Evolutionary conservation across 2,113 vertebrate genomes (phyloP).

Genomic region (Pao palembangensis): DNA sequence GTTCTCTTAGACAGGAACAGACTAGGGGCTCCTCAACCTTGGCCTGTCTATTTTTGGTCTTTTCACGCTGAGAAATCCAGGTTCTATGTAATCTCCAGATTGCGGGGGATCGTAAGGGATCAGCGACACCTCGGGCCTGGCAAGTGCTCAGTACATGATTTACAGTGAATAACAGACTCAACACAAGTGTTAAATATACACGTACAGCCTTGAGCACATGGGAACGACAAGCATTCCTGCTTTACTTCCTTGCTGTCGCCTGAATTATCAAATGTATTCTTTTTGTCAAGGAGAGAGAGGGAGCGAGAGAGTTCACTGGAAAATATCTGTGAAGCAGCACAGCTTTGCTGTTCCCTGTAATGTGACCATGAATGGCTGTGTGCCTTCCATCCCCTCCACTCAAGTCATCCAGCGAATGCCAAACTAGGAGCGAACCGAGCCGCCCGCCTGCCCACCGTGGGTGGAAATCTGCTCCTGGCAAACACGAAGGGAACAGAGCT

Average conservation of each 20-base stretch:
- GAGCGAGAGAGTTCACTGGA: constrained; percentile 8
- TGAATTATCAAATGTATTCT: constrained; percentile 26
- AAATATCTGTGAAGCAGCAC: constrained; percentile 33
- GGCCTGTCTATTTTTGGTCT: neutral
- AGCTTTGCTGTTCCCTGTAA: constrained; percentile 40
- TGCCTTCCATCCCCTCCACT: constrained; percentile 51
- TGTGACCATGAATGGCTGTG: constrained; percentile 67
- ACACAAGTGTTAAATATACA: neutral
- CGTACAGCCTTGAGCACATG: constrained; percentile 1
- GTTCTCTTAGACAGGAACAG: too few relatives aligned
- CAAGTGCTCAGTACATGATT: neutral
- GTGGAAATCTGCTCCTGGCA: constrained; percentile 74
- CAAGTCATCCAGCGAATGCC: constrained; percentile 61
- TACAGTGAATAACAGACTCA: neutral
- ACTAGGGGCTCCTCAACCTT: too few relatives aligned
- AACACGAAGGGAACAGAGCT: constrained; percentile 61
- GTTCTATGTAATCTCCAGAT: neutral
- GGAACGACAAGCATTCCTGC: neutral
- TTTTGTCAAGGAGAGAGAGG: constrained; percentile 8
- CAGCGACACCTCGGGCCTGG: constrained; percentile 13
- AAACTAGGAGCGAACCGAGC: constrained; percentile 48
- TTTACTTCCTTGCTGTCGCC: constrained; percentile 6
- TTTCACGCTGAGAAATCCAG: neutral
- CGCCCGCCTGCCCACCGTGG: constrained; percentile 67
- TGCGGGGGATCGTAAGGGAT: neutral